Evolutionary conservation across 1,140 invertebrate genomes (phyloP).

Genomic region (Cherax destructor): DNA sequence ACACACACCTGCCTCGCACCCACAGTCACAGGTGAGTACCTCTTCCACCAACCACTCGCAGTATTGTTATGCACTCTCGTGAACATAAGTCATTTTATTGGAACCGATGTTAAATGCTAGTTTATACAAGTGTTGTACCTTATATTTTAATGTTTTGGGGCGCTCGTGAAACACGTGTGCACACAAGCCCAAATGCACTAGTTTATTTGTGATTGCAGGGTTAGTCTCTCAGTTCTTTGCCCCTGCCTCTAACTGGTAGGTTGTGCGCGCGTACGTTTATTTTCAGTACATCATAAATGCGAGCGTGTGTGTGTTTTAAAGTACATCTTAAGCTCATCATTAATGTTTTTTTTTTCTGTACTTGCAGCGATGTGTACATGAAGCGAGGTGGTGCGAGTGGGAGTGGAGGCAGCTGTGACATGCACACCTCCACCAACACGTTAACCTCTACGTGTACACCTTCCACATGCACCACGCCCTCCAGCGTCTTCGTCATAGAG

Average conservation of each 20-base stretch:
- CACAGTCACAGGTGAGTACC: constrained; percentile 70
- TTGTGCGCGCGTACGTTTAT: too few species aligned
- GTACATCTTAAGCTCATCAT: not conserved
- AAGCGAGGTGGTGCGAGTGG: constrained; percentile 75
- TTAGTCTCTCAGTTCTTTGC: too few species aligned
- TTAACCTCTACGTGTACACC: constrained; percentile 68
- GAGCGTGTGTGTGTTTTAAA: not conserved
- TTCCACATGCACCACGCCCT: constrained; percentile 72
- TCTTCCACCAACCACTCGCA: too few species aligned
- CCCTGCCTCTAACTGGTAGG: too few species aligned
- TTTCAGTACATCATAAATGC: not conserved
- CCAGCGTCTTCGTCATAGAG: constrained; percentile 81
- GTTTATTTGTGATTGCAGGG: too few species aligned
- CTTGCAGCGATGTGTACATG: constrained; percentile 76
- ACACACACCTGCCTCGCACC: constrained; percentile 55
- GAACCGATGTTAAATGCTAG: too few species aligned
- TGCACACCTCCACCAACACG: constrained; percentile 66
- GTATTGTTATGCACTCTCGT: too few species aligned
- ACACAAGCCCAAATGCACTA: too few species aligned
- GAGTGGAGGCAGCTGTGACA: constrained; percentile 28
- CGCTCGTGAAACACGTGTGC: too few species aligned
- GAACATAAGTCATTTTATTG: too few species aligned
- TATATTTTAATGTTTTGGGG: too few species aligned
- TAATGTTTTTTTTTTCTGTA: constrained; percentile 64
- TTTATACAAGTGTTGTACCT: too few species aligned